phyloP scores from a whole-genome alignment of 2,113 vertebrate species.

The Smithornis capensis region DNA sequence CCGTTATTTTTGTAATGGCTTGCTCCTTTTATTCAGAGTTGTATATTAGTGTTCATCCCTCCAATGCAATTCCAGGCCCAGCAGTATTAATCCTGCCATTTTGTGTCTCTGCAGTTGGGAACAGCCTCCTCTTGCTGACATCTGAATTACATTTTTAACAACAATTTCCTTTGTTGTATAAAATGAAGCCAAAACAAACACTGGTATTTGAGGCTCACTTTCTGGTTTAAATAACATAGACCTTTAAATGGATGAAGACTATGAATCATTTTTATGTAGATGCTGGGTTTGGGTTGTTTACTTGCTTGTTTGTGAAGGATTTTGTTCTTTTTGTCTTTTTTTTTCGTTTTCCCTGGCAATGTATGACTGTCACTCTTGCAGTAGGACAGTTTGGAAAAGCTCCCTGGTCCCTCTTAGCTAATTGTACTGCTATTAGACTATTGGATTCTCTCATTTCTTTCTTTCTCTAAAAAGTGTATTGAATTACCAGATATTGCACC shows the following conservation, averaged over 20 bases:
- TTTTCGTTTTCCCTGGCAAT: neutral
- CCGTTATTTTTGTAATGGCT: neutral
- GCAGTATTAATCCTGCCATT: neutral
- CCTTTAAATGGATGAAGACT: neutral
- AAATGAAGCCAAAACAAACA: conserved; percentile 2
- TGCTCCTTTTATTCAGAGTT: neutral
- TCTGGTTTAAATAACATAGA: conserved; percentile 12
- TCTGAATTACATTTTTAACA: conserved; percentile 36
- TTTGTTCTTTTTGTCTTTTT: neutral
- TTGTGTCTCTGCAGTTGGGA: neutral
- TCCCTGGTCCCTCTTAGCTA: neutral
- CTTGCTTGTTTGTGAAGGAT: neutral
- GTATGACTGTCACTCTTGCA: neutral
- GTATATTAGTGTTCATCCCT: neutral
- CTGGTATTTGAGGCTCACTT: neutral
- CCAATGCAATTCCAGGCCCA: neutral
- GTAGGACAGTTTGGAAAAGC: neutral
- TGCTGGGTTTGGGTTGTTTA: neutral
- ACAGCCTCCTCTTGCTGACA: neutral
- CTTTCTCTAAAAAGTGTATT: neutral
- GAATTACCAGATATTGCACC: neutral
- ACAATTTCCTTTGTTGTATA: conserved; percentile 25
- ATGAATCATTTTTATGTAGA: neutral
- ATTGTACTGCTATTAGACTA: neutral
- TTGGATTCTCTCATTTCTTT: neutral